Conservation (phyloP, 2,888 invertebrate species). For the Belgica antarctica region DNA sequence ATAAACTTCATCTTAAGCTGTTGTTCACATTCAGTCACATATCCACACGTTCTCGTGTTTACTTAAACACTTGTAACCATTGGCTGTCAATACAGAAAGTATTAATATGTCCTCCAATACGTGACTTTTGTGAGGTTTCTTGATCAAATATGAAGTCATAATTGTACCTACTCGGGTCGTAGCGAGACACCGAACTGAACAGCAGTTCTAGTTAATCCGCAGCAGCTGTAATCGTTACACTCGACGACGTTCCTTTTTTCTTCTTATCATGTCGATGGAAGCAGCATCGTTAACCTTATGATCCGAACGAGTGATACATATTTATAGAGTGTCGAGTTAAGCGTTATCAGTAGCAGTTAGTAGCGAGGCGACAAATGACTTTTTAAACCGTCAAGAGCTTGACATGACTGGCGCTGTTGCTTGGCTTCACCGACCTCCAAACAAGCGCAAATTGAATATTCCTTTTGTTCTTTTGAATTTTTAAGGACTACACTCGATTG, state of each 20-base stretch:
- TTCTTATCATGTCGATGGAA: slow-evolving; percentile 1
- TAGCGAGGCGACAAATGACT: slow-evolving; percentile 1
- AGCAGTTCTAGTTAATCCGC: background rate
- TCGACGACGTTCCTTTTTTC: too few relatives aligned
- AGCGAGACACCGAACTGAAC: background rate
- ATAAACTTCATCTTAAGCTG: background rate
- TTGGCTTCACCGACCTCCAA: too few relatives aligned
- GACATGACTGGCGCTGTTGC: too few relatives aligned
- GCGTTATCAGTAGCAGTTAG: too few relatives aligned
- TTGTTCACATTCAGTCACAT: background rate
- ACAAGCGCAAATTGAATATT: too few relatives aligned
- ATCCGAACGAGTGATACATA: background rate
- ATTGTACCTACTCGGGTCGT: too few relatives aligned
- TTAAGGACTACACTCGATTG: too few relatives aligned
- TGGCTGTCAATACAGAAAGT: slow-evolving; percentile 6
- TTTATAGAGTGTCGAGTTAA: too few relatives aligned
- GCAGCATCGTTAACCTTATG: background rate
- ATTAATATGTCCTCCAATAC: slow-evolving; percentile 7
- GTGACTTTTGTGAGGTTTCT: slow-evolving; percentile 1
- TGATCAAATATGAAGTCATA: background rate
- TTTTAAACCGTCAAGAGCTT: too few relatives aligned
- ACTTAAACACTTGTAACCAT: slow-evolving; percentile 15
- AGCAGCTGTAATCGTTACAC: background rate
- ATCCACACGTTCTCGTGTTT: slow-evolving; percentile 2
- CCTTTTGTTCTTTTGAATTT: too few relatives aligned